Evolutionary conservation across 1,140 invertebrate genomes (phyloP), one percentile per base, ranked within the genome.

Genomic region (Lepeophtheirus salmonis): DNA sequence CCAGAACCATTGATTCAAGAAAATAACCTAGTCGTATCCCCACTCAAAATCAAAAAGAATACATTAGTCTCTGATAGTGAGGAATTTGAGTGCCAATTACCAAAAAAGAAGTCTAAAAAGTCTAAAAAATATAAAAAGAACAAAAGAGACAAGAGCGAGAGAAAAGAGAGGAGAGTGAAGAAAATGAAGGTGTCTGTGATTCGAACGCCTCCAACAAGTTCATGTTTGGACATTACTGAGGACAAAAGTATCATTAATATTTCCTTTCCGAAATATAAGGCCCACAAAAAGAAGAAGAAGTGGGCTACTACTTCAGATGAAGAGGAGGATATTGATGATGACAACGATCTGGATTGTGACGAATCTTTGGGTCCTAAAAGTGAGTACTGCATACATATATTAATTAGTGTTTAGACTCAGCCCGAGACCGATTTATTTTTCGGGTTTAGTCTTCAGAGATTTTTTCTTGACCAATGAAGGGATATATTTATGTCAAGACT

Each of bases 101-200:
- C 50, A 52, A 52, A 52, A 22, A 52, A 18, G 50, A 52, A 18
- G 50, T 22, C 21, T 16, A 52, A 52, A 22, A 52, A 18, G n/a
- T 22, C n/a, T 6, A 52, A 52, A 16, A 16, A 52, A 52, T 10
- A 14, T 10, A 52, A 52, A 16, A 52, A 52, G 20, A 16, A 16
- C 50, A 52, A 52, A 52, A 52, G 14, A 17, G 17, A 22, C 55
- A 56, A 25, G 17, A 12, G 61, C 22, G 52, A 21, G 23, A 49
- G 26, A 41, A 41, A 41, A n/a, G n/a, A 41, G n/a, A 41, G n/a
- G n/a, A 6, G 6, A n/a, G n/a, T 6, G n/a, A n/a, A 41, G n/a
- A 41, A 41, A n/a, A 41, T 41, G 30, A 41, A n/a, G n/a, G 30
- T 41, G 6, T 41, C 30, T 10, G 30, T 41, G 6, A 41, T 41